phyloP scores from a whole-genome alignment of 2,113 vertebrate species.

The Bothrops jararaca region DNA sequence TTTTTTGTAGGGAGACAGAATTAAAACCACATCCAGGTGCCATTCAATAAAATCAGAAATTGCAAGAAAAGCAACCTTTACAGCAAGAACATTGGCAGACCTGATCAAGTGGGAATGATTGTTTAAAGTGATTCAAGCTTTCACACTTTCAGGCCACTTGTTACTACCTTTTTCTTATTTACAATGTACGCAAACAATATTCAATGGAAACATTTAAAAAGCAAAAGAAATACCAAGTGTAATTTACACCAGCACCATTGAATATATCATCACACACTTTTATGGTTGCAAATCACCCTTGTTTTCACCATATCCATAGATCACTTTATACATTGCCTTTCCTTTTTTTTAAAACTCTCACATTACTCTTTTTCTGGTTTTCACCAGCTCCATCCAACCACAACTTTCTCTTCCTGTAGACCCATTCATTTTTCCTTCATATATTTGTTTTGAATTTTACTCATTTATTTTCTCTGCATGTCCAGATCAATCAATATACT shows the following conservation, averaged over 20 bases:
- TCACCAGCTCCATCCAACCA: not conserved
- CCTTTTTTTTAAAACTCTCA: not conserved
- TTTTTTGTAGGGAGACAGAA: accelerated
- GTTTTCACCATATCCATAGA: not conserved
- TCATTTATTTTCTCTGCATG: not conserved
- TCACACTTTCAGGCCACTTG: not conserved
- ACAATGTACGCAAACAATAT: not conserved
- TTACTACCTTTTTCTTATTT: not conserved
- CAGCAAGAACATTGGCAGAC: not conserved
- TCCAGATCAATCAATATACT: not conserved
- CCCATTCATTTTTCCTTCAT: not conserved
- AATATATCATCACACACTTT: not conserved
- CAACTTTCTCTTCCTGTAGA: not conserved
- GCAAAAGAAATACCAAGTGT: not conserved
- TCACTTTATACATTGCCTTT: not conserved
- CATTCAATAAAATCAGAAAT: accelerated
- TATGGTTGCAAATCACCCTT: not conserved
- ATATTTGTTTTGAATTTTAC: not conserved
- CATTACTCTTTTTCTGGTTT: not conserved
- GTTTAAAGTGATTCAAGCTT: not conserved
- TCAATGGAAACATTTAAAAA: not conserved
- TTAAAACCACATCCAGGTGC: accelerated
- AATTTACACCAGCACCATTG: not conserved
- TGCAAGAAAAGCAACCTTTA: not conserved
- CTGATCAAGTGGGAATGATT: not conserved